Conservation (phyloP, 2,888 invertebrate genomes). For the Biston stratarius region DNA sequence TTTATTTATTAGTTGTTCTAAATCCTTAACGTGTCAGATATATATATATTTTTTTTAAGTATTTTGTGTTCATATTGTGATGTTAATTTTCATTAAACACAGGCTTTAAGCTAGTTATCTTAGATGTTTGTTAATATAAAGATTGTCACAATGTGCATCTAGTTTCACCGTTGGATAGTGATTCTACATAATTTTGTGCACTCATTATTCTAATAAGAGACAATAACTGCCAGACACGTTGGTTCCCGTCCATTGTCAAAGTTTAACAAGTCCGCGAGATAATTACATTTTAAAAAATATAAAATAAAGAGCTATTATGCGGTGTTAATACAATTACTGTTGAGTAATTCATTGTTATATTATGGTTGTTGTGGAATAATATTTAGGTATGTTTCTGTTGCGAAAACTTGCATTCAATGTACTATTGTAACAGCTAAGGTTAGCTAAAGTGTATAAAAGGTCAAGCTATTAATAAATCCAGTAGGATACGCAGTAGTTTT, state of each 20-base stretch:
- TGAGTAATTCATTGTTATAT: slow-evolving; percentile 73
- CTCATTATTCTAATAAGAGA: slow-evolving; percentile 74
- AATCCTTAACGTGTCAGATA: too few species aligned
- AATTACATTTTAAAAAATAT: slow-evolving; percentile 77
- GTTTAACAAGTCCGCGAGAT: slow-evolving; percentile 73
- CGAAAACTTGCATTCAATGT: slow-evolving; percentile 71
- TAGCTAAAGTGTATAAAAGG: too few species aligned
- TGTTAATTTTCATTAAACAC: too few species aligned
- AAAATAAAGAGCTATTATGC: slow-evolving; percentile 70
- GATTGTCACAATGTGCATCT: slow-evolving; percentile 37
- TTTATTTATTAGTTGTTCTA: too few species aligned
- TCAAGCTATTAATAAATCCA: slow-evolving; percentile 54
- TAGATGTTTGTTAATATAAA: slow-evolving; percentile 3
- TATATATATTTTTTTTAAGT: too few species aligned
- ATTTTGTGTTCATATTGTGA: too few species aligned
- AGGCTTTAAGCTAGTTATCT: too few species aligned
- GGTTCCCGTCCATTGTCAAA: slow-evolving; percentile 81
- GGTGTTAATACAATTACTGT: slow-evolving; percentile 79
- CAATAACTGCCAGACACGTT: slow-evolving; percentile 66
- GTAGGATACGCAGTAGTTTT: slow-evolving; percentile 43
- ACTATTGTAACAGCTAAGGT: slow-evolving; percentile 65
- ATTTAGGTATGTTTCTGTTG: slow-evolving; percentile 57
- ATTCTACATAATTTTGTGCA: slow-evolving; percentile 66
- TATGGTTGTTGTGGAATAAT: slow-evolving; percentile 42
- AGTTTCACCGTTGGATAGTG: slow-evolving; percentile 64